Evolutionary conservation across 2,113 vertebrate genomes (phyloP), one percentile per base, ranked within the genome.

Genomic region (Macroglossus sobrinus): DNA sequence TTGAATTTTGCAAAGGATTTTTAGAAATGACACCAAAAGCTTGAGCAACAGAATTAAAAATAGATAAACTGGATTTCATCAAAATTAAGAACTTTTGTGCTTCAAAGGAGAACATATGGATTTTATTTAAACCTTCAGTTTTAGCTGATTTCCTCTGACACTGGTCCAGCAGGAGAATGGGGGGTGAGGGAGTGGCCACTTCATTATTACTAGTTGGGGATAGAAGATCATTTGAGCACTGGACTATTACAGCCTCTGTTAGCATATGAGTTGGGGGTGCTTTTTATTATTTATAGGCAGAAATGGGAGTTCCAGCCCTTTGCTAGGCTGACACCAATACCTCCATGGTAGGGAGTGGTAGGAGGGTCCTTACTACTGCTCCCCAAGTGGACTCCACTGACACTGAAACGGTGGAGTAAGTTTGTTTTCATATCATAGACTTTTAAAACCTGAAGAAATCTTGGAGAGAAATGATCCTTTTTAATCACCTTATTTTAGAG

Each of bases 1-100:
- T 86, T 85, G 35, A n/a, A 69, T 78, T 84, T 91, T 43, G 53
- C 76, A 89, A 89, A 89, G n/a, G 40, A 68, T 84, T 92, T 40
- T 82, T 69, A 69, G 79, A 79, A 78, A 79, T 43, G 30, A 79
- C 12, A 63, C 72, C 80, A 69, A 91, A 85, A 91, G 53, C 43
- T 40, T 11, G 28, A 90, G 50, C 50, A 91, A 72, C 45, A 80
- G 63, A 71, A 95, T 10, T 43, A 55, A 95, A 85, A 91, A 89
- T 24, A 74, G 45, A 53, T 43, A 91, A 86, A 63, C 50, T 61
- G 43, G 26, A 75, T 71, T 38, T 89, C 11, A 89, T 47, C 50
- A 95, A 85, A 90, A 66, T 89, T 57, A 47, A 79, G 84, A 93
- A 47, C 40, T 84, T 92, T 50, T 13, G 55, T 85, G 24, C 53